Conservation (phyloP, 2,113 vertebrate species). For the Rhizomys pruinosus region DNA sequence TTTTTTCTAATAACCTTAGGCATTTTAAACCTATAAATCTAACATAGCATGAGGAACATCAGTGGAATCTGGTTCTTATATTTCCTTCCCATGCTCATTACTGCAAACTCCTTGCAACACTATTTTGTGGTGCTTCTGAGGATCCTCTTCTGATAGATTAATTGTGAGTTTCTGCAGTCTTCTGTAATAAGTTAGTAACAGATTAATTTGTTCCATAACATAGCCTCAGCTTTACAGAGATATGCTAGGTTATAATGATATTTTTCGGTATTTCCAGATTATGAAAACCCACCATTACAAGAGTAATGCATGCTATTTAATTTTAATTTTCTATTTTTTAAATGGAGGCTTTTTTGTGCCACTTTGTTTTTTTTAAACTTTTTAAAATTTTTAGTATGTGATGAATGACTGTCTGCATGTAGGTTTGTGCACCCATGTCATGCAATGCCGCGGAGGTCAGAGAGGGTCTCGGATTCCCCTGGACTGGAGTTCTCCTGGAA, state of each 20-base stretch:
- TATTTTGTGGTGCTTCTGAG: neutral
- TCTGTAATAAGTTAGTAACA: neutral
- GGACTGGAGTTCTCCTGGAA: too few species aligned
- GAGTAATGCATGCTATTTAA: too few species aligned
- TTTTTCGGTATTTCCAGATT: neutral
- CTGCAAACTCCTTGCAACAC: neutral
- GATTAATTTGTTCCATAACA: neutral
- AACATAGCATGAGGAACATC: neutral
- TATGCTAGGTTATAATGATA: neutral
- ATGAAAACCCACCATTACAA: neutral
- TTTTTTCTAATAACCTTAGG: neutral
- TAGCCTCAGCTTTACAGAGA: neutral
- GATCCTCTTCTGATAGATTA: neutral
- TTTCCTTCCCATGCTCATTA: neutral
- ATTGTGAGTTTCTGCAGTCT: neutral
- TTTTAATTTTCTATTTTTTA: neutral
- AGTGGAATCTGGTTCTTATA: neutral
- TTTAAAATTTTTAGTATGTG: too few species aligned
- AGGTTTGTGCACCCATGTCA: too few species aligned
- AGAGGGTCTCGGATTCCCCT: too few species aligned
- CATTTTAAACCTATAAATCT: neutral
- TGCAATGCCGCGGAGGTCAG: too few species aligned
- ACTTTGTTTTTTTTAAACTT: too few species aligned
- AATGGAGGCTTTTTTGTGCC: neutral
- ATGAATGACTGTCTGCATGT: too few species aligned